Conservation (phyloP, 2,113 vertebrate species). For the Rhinoderma darwinii region DNA sequence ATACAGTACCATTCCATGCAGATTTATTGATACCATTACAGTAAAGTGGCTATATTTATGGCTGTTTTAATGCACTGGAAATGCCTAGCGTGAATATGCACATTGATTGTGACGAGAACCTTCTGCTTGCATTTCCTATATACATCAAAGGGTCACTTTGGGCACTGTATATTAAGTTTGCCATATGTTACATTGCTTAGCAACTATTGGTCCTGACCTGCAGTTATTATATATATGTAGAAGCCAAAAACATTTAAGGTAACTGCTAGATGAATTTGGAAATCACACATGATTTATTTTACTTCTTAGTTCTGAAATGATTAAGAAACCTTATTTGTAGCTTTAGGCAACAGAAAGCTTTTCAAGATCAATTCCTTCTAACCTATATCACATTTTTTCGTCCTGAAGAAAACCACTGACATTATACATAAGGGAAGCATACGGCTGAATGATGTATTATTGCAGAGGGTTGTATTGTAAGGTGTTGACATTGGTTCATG, state of each 20-base stretch:
- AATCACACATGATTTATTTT: constrained; percentile 49
- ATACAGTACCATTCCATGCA: constrained; percentile 4
- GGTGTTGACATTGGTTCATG: constrained; percentile 32
- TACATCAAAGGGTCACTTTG: constrained; percentile 37
- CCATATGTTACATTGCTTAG: constrained; percentile 29
- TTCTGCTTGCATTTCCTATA: constrained; percentile 44
- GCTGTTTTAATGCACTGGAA: constrained; percentile 22
- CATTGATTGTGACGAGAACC: constrained; percentile 47
- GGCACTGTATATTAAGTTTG: constrained; percentile 11
- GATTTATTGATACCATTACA: constrained; percentile 44
- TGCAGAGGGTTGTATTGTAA: constrained; percentile 26
- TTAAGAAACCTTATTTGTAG: constrained; percentile 52
- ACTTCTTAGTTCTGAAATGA: constrained; percentile 41
- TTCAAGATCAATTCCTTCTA: constrained; percentile 52
- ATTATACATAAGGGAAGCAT: constrained; percentile 45
- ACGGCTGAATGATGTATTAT: constrained; percentile 46
- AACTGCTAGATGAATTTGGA: constrained; percentile 44
- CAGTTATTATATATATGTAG: neutral
- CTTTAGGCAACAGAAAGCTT: constrained; percentile 55
- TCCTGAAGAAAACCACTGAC: constrained; percentile 47
- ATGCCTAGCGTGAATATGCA: constrained; percentile 15
- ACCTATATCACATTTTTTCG: constrained; percentile 42
- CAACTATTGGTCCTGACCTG: neutral
- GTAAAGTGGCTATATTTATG: constrained; percentile 37
- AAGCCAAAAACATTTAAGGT: constrained; percentile 34